phyloP scores from a whole-genome alignment of 2,888 invertebrate genomes.

The Stenolophus ochropezus region DNA sequence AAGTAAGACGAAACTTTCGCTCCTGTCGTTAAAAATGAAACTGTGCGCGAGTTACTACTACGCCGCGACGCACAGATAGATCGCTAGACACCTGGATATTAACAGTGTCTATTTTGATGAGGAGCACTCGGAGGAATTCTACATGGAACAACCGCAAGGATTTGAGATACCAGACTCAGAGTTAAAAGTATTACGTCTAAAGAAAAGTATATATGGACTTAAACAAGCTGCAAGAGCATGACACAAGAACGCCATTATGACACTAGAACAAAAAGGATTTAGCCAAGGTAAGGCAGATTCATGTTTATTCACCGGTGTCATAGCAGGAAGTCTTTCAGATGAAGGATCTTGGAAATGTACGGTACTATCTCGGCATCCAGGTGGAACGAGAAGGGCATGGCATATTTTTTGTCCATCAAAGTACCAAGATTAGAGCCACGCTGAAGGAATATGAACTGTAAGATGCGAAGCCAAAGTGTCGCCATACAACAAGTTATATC shows the following conservation, averaged over 20 bases:
- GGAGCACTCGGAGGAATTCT: slow-evolving; percentile 61
- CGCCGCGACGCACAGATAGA: neutral
- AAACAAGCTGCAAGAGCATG: slow-evolving; percentile 63
- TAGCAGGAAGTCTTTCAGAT: neutral
- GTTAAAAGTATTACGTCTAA: slow-evolving; percentile 58
- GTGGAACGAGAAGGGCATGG: neutral
- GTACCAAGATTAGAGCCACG: neutral
- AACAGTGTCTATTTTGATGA: neutral
- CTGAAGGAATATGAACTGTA: no score
- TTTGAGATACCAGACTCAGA: slow-evolving; percentile 23
- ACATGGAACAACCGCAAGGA: slow-evolving; percentile 63
- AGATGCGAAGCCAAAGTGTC: no score
- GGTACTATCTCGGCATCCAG: slow-evolving; percentile 7
- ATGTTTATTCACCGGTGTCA: neutral
- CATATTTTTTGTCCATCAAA: slow-evolving; percentile 17
- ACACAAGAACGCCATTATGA: neutral
- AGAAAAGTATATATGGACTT: slow-evolving; percentile 65
- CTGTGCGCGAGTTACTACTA: neutral
- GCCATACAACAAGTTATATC: neutral
- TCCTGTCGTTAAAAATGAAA: neutral
- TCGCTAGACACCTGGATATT: neutral
- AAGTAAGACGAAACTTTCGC: neutral
- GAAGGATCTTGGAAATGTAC: neutral
- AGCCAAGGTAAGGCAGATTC: neutral
- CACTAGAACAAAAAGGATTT: neutral